Base-by-base conservation (phyloP, 92 coral and sea anemone genomes). In the Epizoanthus stellaris region DNA sequence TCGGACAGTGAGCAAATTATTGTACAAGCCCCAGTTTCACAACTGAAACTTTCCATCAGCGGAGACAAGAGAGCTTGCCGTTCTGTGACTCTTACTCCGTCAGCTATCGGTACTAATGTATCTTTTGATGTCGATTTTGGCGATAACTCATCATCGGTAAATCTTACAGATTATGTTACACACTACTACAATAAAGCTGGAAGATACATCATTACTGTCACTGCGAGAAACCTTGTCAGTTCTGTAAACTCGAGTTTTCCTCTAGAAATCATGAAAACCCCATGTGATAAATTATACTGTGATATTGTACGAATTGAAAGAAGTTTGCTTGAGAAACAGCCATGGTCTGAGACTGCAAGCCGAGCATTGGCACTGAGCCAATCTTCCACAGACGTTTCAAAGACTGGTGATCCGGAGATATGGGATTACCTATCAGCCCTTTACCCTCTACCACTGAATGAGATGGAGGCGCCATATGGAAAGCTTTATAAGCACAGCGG, bases 1-100 rank as follows among this genome's bases (percentile, higher is more conserved):
- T 59, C 63, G 13, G 80, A 15, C 3, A 68, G 90, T 39, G 77
- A 73, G 16, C 57, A 70, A n/a, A 73, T 90, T 8, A 73, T 82
- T n/a, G 74, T 90, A 6, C 91, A 90, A 83, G 64, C 11, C 4
- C 82, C 91, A 13, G 91, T 82, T 23, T 82, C 88, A 25, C 76
- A 87, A 61, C 36, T 90, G 20, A 82, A 61, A 6, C 80, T 90
- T 70, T 19, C 16, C 9, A 25, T 82, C 47, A 15, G 17, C 4
- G 93, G 90, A 17, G 90, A 90, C 70, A 85, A 30, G 3, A 72
- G 88, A 64, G 86, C 90, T 30, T 90, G 93, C 42, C 90, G 93
- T 52, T 77, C 84, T 5, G 66, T 87, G 2, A 43, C 21, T 30
- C 42, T 90, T 63, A 45, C 30, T 21, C 88, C 84, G 30, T 57